Evolutionary conservation across 2,888 invertebrate genomes (phyloP), one percentile per base, ranked within the genome.

Genomic region (Coleophora deauratella): DNA sequence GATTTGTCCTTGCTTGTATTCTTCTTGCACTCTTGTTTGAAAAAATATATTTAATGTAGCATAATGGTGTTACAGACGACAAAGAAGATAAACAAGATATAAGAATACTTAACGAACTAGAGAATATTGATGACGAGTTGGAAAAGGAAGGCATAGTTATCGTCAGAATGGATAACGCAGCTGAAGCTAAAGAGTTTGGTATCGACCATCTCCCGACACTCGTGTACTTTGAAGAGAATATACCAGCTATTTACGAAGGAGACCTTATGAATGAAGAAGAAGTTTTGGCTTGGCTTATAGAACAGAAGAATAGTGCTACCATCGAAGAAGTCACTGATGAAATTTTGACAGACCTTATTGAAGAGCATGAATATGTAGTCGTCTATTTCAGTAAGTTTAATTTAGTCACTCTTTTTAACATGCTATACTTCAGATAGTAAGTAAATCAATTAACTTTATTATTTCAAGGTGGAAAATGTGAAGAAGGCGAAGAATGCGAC

Each of bases 311-410:
- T 62, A 91, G 93, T 1, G 96, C 96, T 8, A 97, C 96, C 4
- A 97, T 97, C 57, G 97, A 97, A 80, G 96, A 96, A 82, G 95
- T 97, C 33, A 96, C 96, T 3, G 96, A 96, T 70, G 96, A 96
- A 82, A 96, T 97, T 57, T 78, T 97, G 21, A 88, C 89, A 46
- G 93, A 93, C 59, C 87, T 97, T 21, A 94, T 97, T 55, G 93
- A 93, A 51, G 94, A 96, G 63, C 94, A 95, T 62, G 95, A 96
- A 87, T 96, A 96, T 69, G 96, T 97, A 33, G 95, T 95, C n/a
- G 96, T 95, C 3, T 96, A 95, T 72, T 97, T 96, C 82, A 95
- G 95, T 92, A 77, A 88, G 91, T 88, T 91, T 88, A 34, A 15
- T 33, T 33, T 11, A 27, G 2, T 4, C n/a, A 31, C 31, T 31